phyloP scores from a whole-genome alignment of 2,113 vertebrate species.

The Sardina pilchardus region DNA sequence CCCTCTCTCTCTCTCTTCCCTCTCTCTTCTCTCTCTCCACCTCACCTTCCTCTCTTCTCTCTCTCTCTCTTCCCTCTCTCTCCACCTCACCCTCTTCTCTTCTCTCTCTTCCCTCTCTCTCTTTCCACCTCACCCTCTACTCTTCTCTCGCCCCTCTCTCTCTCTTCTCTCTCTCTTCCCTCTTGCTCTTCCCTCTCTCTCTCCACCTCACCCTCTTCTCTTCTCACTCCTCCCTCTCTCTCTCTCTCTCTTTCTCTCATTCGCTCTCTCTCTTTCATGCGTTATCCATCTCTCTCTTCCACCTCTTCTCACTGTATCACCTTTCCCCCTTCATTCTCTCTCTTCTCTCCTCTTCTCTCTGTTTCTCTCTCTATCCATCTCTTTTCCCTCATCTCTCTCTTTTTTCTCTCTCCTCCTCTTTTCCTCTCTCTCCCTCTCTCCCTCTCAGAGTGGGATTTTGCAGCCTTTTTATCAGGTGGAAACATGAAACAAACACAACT shows the following conservation, averaged over 20 bases:
- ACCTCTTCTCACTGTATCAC: not conserved
- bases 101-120: not conserved
- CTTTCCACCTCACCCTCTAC: not conserved
- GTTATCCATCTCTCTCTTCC: not conserved
- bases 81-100: not conserved
- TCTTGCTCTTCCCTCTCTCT: not conserved
- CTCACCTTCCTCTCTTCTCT: not conserved
- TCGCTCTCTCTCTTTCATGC: not conserved
- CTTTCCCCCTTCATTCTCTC: not conserved
- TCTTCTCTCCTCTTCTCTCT: not conserved
- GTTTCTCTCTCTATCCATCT: not conserved
- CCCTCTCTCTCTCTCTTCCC: not conserved
- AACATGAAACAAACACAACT: not conserved
- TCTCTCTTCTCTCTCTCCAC: not conserved
- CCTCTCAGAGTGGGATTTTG: not conserved
- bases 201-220: no score
- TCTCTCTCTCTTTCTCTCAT: no score
- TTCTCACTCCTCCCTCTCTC: no score
- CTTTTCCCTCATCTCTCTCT: not conserved
- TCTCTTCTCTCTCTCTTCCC: not conserved
- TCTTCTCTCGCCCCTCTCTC: no score
- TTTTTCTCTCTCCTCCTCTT: not conserved
- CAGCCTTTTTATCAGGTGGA: not conserved
- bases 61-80: not conserved
- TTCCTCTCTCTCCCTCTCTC: not conserved